These are phyloP conservation scores for Corapipo altera DNA, from an alignment of 2,113 vertebrate genomes.

Conservation along the genomic window DNA sequence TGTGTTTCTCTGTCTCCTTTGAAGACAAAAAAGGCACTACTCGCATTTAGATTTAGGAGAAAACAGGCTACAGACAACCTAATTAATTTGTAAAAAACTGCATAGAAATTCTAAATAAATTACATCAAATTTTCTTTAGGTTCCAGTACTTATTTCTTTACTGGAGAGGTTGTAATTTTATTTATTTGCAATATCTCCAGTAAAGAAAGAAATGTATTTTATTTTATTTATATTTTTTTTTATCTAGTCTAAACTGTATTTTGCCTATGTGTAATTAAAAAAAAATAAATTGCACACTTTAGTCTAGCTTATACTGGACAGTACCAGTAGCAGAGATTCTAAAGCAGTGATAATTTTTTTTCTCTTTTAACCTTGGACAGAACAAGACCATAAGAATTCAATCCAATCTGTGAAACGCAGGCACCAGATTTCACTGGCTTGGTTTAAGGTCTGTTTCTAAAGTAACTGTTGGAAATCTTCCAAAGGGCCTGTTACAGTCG, in stretches of 20 bases:
- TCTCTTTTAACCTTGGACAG: background rate
- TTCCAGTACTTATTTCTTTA: background rate
- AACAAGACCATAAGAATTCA: background rate
- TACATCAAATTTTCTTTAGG: background rate
- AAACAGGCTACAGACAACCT: background rate
- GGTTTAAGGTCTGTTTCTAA: background rate
- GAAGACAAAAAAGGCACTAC: background rate
- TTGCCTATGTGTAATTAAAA: background rate
- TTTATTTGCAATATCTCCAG: background rate
- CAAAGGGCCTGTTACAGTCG: background rate
- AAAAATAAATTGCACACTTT: background rate
- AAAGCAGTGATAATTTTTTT: background rate
- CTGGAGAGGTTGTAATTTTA: background rate
- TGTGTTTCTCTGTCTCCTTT: background rate
- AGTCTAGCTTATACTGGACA: background rate
- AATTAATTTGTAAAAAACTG: background rate
- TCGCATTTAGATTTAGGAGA: background rate
- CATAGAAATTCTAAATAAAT: background rate
- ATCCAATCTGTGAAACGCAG: background rate
- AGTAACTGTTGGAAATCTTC: conserved; percentile 22
- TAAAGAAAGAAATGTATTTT: background rate
- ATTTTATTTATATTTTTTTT: background rate
- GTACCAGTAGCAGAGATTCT: background rate
- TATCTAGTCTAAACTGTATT: background rate
- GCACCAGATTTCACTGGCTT: background rate